Percentiles rank a stretch among this genome's conserved stretches.
phyloP scores from a whole-genome alignment of 2,888 invertebrate species.

The Aspidiotus destructor region DNA sequence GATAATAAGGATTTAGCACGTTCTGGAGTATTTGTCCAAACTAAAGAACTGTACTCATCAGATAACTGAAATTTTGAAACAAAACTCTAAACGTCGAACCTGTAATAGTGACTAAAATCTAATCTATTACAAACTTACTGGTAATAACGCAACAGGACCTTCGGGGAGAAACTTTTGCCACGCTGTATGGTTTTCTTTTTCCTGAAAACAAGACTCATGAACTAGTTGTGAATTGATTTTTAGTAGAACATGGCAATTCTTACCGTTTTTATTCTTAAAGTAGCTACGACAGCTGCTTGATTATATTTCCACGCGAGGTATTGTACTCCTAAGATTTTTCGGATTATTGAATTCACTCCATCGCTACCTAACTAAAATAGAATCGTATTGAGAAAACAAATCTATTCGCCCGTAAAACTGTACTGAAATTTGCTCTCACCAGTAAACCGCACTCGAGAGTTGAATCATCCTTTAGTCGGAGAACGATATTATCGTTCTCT shows the following conservation, averaged over 20 bases:
- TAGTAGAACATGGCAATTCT: slow-evolving; percentile 30
- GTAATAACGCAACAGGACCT: slow-evolving; percentile 87
- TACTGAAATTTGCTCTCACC: slow-evolving; percentile 44
- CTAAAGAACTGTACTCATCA: slow-evolving; percentile 70
- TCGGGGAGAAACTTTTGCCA: slow-evolving; percentile 93
- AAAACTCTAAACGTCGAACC: no score
- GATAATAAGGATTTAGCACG: slow-evolving; percentile 64
- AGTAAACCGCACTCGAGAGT: slow-evolving; percentile 56
- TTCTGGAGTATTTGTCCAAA: slow-evolving; percentile 75
- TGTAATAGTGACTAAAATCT: no score
- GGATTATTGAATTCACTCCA: slow-evolving; percentile 79
- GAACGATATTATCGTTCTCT: neutral
- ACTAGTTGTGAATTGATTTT: slow-evolving; percentile 6
- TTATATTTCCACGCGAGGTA: slow-evolving; percentile 76
- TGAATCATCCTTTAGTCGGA: slow-evolving; percentile 53
- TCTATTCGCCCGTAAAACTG: neutral
- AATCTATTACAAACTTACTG: slow-evolving; percentile 46
- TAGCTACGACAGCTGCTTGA: slow-evolving; percentile 87
- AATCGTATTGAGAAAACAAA: neutral
- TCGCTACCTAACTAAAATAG: slow-evolving; percentile 77
- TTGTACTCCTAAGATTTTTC: slow-evolving; percentile 69
- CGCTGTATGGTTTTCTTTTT: slow-evolving; percentile 68
- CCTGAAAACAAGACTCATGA: slow-evolving; percentile 22
- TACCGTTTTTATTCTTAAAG: slow-evolving; percentile 70
- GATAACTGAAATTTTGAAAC: slow-evolving; percentile 48